Evolutionary conservation across 1,140 invertebrate species (phyloP).

Genomic region (Drosophila sucinea): DNA sequence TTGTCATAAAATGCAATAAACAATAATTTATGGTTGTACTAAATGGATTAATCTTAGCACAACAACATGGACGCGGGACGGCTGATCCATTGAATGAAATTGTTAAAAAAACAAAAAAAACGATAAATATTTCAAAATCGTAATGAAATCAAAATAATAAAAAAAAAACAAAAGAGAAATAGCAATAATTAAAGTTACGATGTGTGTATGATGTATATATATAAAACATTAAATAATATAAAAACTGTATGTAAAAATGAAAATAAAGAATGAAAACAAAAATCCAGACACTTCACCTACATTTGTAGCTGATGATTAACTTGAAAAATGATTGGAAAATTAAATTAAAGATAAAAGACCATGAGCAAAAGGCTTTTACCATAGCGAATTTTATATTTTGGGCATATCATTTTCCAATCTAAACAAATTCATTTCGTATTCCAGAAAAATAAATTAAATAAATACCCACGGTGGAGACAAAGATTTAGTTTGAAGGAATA

Average conservation of each 20-base stretch:
- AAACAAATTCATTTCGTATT: no score
- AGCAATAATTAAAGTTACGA: conserved; percentile 74
- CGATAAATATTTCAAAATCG: conserved; percentile 33
- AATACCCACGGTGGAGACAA: not conserved
- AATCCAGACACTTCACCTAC: not conserved
- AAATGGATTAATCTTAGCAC: conserved; percentile 70
- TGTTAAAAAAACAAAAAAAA: conserved; percentile 57
- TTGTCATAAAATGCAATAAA: conserved; percentile 69
- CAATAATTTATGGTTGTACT: conserved; percentile 74
- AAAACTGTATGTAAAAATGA: conserved; percentile 68
- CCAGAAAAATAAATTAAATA: no score
- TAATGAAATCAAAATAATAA: conserved; percentile 46
- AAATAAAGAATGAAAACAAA: conserved; percentile 55
- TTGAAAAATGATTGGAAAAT: no score
- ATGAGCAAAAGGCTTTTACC: no score
- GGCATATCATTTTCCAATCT: no score
- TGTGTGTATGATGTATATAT: conserved; percentile 67
- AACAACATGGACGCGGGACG: conserved; percentile 49
- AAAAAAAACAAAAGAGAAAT: conserved; percentile 33
- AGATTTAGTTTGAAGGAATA: conserved; percentile 6
- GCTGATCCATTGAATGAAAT: conserved; percentile 70
- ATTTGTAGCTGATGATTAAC: no score
- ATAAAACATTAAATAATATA: conserved; percentile 20
- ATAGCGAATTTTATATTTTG: no score
- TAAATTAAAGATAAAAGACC: no score